phyloP scores from a whole-genome alignment of 2,888 invertebrate genomes.

The Lasioglossum calceatum region DNA sequence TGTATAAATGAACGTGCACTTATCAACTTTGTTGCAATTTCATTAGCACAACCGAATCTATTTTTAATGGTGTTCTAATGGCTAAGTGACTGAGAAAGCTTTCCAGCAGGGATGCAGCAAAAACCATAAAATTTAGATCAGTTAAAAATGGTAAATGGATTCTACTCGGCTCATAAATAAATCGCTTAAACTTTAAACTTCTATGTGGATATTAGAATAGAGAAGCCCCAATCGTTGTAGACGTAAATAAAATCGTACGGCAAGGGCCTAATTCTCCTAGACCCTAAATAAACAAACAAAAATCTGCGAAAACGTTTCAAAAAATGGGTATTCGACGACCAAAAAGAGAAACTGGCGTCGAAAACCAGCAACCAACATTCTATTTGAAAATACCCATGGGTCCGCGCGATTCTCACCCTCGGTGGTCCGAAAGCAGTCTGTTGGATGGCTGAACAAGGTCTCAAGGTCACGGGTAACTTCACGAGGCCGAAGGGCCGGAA shows the following conservation, averaged over 20 bases:
- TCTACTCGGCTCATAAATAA: background rate
- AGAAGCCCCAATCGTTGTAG: background rate
- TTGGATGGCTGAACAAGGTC: background rate
- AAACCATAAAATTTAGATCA: background rate
- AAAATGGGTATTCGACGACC: no score
- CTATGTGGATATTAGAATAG: background rate
- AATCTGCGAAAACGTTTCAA: background rate
- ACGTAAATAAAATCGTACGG: no score
- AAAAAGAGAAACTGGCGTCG: background rate
- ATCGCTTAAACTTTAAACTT: background rate
- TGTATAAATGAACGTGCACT: background rate
- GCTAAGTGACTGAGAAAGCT: background rate
- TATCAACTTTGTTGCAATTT: background rate
- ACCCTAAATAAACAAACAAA: background rate
- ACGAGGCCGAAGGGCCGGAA: background rate
- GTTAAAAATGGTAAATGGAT: background rate
- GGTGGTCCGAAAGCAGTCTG: background rate
- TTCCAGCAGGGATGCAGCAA: background rate
- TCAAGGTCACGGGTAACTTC: slow-evolving; percentile 9
- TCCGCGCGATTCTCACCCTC: slow-evolving; percentile 7
- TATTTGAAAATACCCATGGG: background rate
- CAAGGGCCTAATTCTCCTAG: background rate
- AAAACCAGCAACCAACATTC: background rate
- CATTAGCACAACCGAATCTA: background rate
- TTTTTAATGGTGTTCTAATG: background rate